phyloP scores from a whole-genome alignment of 2,113 vertebrate genomes.

The Equus przewalskii region DNA sequence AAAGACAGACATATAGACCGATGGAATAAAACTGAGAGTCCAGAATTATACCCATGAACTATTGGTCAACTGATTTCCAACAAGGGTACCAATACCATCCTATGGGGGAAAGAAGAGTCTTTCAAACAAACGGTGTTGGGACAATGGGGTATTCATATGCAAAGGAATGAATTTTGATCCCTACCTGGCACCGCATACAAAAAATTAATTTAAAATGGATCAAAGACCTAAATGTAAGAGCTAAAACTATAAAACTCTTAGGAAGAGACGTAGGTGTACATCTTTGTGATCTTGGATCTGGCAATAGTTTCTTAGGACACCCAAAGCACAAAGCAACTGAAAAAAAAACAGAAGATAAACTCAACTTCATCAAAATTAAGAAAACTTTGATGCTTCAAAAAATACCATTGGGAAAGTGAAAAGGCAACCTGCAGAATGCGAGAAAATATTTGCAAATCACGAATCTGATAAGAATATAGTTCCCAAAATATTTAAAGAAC shows the following conservation, averaged over 20 bases:
- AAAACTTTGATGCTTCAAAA: not conserved
- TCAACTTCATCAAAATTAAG: not conserved
- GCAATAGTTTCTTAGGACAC: not conserved
- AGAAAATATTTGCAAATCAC: constrained; percentile 38
- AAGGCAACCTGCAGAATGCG: not conserved
- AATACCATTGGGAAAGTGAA: not conserved
- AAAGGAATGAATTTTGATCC: not conserved
- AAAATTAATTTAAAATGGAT: not conserved
- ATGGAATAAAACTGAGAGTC: not conserved
- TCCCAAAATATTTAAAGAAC: not conserved
- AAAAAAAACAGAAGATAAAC: not conserved
- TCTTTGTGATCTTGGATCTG: not conserved
- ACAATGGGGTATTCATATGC: not conserved
- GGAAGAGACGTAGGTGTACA: not conserved
- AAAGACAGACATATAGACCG: not conserved
- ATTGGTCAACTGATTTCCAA: not conserved
- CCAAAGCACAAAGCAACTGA: not conserved
- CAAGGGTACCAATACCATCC: not conserved
- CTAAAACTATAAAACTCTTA: not conserved
- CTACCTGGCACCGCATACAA: not conserved
- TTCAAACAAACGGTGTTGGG: not conserved
- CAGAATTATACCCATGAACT: not conserved
- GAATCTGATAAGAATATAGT: not conserved
- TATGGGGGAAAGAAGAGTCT: not conserved
- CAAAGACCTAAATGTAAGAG: not conserved